Percentiles rank a stretch among this genome's conserved stretches.
These are phyloP conservation scores for Archivesica marissinica DNA, from an alignment of 1,140 invertebrate species.

Conservation along the genomic window DNA sequence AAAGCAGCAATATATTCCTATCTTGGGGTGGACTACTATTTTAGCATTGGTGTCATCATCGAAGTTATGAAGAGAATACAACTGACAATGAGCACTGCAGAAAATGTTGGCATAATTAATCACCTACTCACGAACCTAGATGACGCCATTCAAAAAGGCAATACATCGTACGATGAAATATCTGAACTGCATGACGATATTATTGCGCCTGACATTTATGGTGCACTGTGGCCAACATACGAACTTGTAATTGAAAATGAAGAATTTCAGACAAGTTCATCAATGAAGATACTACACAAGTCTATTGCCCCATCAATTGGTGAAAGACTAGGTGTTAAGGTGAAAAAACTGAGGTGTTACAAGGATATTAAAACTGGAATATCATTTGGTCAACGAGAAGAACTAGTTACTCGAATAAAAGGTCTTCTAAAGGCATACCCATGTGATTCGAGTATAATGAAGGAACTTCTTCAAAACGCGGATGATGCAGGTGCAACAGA, in stretches of 20 bases:
- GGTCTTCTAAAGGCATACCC: conserved; percentile 74
- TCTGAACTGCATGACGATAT: conserved; percentile 36
- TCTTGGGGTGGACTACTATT: conserved; percentile 61
- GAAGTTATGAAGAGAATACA: neutral
- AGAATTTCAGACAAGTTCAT: neutral
- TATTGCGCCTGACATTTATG: conserved; percentile 61
- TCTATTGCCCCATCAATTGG: conserved; percentile 53
- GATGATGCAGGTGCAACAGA: conserved; percentile 80
- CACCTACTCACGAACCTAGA: neutral
- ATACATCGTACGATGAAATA: neutral
- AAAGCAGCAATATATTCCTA: conserved; percentile 46
- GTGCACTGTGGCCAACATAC: conserved; percentile 3
- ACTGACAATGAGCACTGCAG: neutral
- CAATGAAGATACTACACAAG: conserved; percentile 65
- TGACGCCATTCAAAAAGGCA: neutral
- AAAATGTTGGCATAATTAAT: neutral
- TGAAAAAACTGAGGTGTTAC: conserved; percentile 64
- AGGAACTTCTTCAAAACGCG: conserved; percentile 83
- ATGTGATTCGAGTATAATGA: conserved; percentile 70
- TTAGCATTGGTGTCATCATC: conserved; percentile 42
- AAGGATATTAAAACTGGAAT: conserved; percentile 30
- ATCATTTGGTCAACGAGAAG: conserved; percentile 77
- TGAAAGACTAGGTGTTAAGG: conserved; percentile 63
- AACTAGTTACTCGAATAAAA: conserved; percentile 72
- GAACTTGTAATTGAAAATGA: conserved; percentile 68